Evolutionary conservation across 2,888 invertebrate genomes (phyloP), one percentile per base, ranked within the genome.

Genomic region (Gasteruption jaculator): DNA sequence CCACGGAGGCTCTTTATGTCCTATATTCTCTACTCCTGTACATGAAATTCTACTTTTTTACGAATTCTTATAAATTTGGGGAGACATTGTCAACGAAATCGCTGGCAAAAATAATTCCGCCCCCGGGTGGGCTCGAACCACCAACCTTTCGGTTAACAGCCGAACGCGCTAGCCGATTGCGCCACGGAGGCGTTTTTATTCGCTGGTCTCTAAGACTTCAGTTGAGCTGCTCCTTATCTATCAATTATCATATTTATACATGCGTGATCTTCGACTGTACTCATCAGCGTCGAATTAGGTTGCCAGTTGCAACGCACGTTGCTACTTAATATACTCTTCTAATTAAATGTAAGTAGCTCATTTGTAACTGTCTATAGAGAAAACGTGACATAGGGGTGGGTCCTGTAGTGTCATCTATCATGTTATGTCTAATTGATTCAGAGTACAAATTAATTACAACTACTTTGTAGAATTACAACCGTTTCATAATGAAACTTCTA

Each of bases 101-200:
- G 6, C 32, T 33, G 29, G 5, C 27, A 48, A 78, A 73, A 68
- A 59, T 43, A 41, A 35, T 2, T n/a, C n/a, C 87, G 88, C 87
- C 87, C 87, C 88, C 87, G 87, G 89, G 89, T 89, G 88, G 90
- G 83, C 87, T 91, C 83, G 91, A 91, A 91, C 91, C 89, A 90
- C 89, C 90, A 89, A 90, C 90, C 91, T 91, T 90, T 91, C 89
- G 90, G 90, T 91, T 91, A 91, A 91, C 90, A 91, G 90, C 90
- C 91, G 89, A 91, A 90, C 90, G 91, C 90, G 90, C 90, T 91
- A 89, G 79, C 90, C 89, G 71, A 89, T 89, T 90, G 89, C 89
- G 89, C 89, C 89, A 90, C 89, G 86, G 84, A 86, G 84, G 63
- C 64, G n/a, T n/a, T n/a, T 1, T 31, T 38, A 38, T 14, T 8